Conservation (phyloP, 1,140 invertebrate species). For the Monomorium pharaonis region DNA sequence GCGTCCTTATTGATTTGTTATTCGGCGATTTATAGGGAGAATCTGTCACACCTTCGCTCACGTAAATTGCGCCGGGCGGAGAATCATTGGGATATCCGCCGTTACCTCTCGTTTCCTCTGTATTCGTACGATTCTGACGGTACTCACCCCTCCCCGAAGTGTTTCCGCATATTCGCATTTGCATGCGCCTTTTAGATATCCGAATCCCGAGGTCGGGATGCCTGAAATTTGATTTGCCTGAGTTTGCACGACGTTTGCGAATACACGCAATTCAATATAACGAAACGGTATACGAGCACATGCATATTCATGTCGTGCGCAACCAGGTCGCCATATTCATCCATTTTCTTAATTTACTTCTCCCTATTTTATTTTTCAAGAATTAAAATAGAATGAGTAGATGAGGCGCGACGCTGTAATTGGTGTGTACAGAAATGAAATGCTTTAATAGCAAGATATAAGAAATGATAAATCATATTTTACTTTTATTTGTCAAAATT, state of each 20-base stretch:
- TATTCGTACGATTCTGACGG: not conserved
- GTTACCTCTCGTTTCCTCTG: slow-evolving; percentile 5
- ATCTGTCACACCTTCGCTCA: slow-evolving; percentile 7
- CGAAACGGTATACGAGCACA: not conserved
- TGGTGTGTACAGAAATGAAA: too few relatives aligned
- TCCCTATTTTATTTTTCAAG: not conserved
- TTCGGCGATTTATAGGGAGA: slow-evolving; percentile 29
- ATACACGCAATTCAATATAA: slow-evolving; percentile 6
- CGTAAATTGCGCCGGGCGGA: not conserved
- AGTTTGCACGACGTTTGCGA: slow-evolving; percentile 16
- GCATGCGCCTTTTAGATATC: slow-evolving; percentile 42
- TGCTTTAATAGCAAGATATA: too few relatives aligned
- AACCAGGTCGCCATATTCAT: not conserved
- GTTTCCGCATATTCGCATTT: slow-evolving; percentile 29
- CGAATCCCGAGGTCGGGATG: not conserved
- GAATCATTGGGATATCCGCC: slow-evolving; percentile 27
- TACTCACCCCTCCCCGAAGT: not conserved
- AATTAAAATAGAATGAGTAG: too few relatives aligned
- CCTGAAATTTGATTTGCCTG: slow-evolving; percentile 36
- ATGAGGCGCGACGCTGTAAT: too few relatives aligned
- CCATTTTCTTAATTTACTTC: not conserved
- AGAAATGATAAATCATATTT: not conserved
- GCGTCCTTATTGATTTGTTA: slow-evolving; percentile 46
- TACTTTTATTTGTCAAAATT: not conserved
- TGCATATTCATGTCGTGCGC: not conserved